Base-by-base conservation (phyloP, 1,140 invertebrate genomes). In the Scaptomyza montana region DNA sequence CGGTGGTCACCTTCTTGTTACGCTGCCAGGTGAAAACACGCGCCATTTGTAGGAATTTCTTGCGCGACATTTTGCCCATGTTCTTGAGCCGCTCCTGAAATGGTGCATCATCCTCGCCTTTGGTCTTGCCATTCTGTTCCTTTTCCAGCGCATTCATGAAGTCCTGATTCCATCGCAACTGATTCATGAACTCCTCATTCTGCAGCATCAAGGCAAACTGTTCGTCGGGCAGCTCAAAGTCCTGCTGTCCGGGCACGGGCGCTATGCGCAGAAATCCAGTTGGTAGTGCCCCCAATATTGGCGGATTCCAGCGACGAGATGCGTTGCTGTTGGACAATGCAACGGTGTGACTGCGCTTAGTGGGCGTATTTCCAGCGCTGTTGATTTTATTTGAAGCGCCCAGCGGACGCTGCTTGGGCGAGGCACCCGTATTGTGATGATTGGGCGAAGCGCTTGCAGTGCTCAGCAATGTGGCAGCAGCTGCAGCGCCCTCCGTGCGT, bases 171-270 rank as follows among this genome's bases (percentile, higher is more conserved):
- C 95, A 95, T 67, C 97, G 93, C 30, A 98, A 92, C 90, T 98
- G 96, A 45, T 96, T 95, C 94, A 98, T 96, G 85, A 98, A 98
- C 92, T 98, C 97, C 91, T 97, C 97, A 90, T 98, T 98, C 92
- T 98, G 97, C 54, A 98, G 92, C 92, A 98, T 96, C 61, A 98
- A 94, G 1, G 97, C 97, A 62, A 98, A 96, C 74, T 96, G 93
- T 91, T 97, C 96, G 84, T 97, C 97, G 75, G 95, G 63, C 95
- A 92, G 84, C 92, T 92, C 63, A 30, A 90, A 92, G 21, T 92
- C 91, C 50, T 78, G 80, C 55, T 84, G 74, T 1, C 76, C 74
- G 13, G 78, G 68, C 0, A 63, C 60, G 0, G 84, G 85, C 1
- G 78, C 61, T 1, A 92, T 62, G n/a, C 91, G 84, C 33, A 98